Evolutionary conservation across 2,113 vertebrate species (phyloP), one percentile per base, ranked within the genome.

Genomic region (Coregonus clupeaformis): DNA sequence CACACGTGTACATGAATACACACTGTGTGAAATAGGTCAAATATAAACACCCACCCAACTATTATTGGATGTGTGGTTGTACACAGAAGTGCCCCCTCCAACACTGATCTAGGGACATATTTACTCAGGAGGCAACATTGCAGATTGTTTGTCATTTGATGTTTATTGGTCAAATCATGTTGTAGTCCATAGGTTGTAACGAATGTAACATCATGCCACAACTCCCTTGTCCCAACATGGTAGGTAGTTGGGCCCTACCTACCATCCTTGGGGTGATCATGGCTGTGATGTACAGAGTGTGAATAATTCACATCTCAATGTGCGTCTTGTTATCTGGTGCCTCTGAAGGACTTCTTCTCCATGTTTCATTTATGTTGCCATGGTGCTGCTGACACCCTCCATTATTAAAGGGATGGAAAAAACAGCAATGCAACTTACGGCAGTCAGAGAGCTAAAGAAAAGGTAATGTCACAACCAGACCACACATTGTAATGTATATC

Each of bases 301-400:
- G 2, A 75, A 87, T 73, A 30, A 86, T 88, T 93, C 81, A 86
- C 55, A 20, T 62, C 24, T 65, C 47, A 62, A 60, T 65, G 65
- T 68, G 42, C 60, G 49, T 71, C 47, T 69, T 42, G 36, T 42
- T 42, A 36, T 42, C 9, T 60, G 20, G 62, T 66, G 42, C 60
- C 45, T 68, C 67, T 36, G 66, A 45, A 45, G 36, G 66, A 47
- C 13, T 18, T 22, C 12, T 18, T 24, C 47, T 91, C 91, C 84
- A 90, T 93, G 91, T 92, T 92, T 90, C 90, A 92, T 92, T 92
- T 90, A 89, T 86, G 88, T 83, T 87, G 87, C 90, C 75, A 0
- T n/a, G 20, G 32, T 36, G 66, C 73, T 81, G 88, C 66, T 67
- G 89, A 84, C 73, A 32, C 85, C 78, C 86, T 93, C 83, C 87